These are phyloP conservation scores for Archips xylosteana DNA, from an alignment of 2,888 invertebrate species.

Conservation along the genomic window DNA sequence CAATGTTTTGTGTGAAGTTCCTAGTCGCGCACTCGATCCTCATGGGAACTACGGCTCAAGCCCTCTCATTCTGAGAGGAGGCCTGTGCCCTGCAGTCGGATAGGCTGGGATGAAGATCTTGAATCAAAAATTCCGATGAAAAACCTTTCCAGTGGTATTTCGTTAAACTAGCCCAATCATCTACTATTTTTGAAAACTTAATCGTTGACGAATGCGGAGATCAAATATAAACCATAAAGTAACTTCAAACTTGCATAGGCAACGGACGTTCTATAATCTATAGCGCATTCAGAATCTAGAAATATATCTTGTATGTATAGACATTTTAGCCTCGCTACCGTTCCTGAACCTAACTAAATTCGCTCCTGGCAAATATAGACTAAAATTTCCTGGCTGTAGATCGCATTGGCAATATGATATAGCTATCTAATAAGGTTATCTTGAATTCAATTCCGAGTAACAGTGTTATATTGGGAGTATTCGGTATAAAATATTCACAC, in stretches of 20 bases:
- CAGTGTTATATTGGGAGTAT: conserved; percentile 23
- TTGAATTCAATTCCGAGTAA: conserved; percentile 32
- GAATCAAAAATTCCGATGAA: too few relatives aligned
- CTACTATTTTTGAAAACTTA: too few relatives aligned
- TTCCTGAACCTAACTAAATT: conserved; percentile 60
- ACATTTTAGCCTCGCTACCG: conserved; percentile 50
- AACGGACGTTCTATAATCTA: neutral
- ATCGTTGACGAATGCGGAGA: too few relatives aligned
- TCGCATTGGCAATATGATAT: conserved; percentile 54
- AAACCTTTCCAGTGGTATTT: too few relatives aligned
- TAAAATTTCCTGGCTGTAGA: conserved; percentile 55
- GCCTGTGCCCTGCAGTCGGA: too few relatives aligned
- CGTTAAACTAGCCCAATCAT: too few relatives aligned
- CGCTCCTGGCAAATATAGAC: conserved; percentile 65
- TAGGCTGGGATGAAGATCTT: too few relatives aligned
- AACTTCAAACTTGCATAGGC: neutral
- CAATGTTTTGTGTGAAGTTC: too few relatives aligned
- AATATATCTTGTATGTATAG: conserved; percentile 40
- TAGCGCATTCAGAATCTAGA: conserved; percentile 41
- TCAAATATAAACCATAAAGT: too few relatives aligned
- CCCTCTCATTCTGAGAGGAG: too few relatives aligned
- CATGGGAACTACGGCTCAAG: too few relatives aligned
- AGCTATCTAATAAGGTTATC: conserved; percentile 35
- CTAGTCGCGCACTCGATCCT: too few relatives aligned
- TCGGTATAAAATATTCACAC: conserved; percentile 28